These are phyloP conservation scores for Tipula vernalis DNA, from an alignment of 2,888 invertebrate species.

Conservation along the genomic window DNA sequence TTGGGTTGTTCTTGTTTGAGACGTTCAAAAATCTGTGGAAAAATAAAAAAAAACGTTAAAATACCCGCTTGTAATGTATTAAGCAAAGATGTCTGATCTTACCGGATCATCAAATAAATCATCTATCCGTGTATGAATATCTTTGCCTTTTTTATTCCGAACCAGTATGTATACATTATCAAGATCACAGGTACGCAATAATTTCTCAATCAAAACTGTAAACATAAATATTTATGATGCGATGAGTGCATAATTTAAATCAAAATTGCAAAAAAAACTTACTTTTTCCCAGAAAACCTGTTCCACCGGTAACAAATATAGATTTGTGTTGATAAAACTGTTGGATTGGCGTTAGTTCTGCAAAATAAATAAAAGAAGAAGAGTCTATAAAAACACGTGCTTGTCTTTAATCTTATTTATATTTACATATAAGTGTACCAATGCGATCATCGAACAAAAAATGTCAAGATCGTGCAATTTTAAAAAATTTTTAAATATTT, in stretches of 20 bases:
- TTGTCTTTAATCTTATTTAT: background rate
- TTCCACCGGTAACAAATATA: constrained; percentile 47
- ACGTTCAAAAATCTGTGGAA: constrained; percentile 17
- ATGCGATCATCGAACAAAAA: background rate
- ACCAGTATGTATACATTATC: constrained; percentile 43
- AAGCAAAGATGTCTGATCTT: constrained; percentile 18
- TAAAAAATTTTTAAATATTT: background rate
- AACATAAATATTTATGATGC: no score
- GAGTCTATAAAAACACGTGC: background rate
- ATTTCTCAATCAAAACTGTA: constrained; percentile 38
- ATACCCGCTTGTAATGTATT: no score
- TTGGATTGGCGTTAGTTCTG: constrained; percentile 32
- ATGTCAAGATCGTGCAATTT: background rate
- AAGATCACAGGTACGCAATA: constrained; percentile 43
- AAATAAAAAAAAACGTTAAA: background rate
- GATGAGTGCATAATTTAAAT: background rate
- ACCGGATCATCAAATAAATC: constrained; percentile 55
- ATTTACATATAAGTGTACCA: background rate
- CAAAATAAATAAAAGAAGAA: background rate
- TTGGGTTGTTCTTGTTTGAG: constrained; percentile 22
- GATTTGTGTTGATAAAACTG: constrained; percentile 46
- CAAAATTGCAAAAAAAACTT: background rate
- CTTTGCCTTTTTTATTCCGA: constrained; percentile 47
- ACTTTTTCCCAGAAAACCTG: constrained; percentile 40
- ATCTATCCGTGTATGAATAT: constrained; percentile 49